Base-by-base conservation (phyloP, 2,888 invertebrate species). In the Mechanitis mazaeus region DNA sequence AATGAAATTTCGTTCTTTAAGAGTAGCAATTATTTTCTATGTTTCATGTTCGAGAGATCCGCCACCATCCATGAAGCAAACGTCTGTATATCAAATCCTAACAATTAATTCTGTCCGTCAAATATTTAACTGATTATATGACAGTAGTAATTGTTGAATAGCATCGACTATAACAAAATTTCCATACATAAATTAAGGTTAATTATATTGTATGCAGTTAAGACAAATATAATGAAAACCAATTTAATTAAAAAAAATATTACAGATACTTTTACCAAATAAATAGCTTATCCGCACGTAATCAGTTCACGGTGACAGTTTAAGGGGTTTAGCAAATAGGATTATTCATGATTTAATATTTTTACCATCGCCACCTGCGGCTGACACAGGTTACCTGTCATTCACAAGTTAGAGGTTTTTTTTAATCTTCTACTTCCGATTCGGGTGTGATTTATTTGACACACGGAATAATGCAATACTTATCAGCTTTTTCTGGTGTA, bases 321-420 rank as follows among this genome's bases (percentile, higher is more conserved):
- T 81, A 78, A 80, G 77, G 75, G 76, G 78, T 76, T 80, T 76
- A 76, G 73, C 70, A 72, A 70, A 75, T 64, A 64, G 75, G 78
- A 78, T 80, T 79, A 80, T 73, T 56, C 66, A 72, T 70, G 75
- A 76, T 81, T 83, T 81, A 75, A 83, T 81, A 80, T 77, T 76
- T 78, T 80, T 74, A 72, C 66, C 64, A 65, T 71, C 67, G 67
- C 59, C 75, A 75, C 73, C 71, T 74, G 74, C 56, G 60, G 54
- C 59, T 68, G 73, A 72, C 70, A 69, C 58, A 59, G 66, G 67
- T 67, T 68, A 70, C 72, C 72, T 79, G 77, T 76, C 82, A 75
- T 66, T 68, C 9, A 11, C 71, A 65, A 69, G 54, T n/a, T 33
- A 45, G 33, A 46, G 68, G 69, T 62, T 65, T 53, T 62, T 62